A percentile compares a stretch with the other conserved stretches of the same genome.
These are phyloP conservation scores for Gnatocerus cornutus DNA, from an alignment of 2,888 invertebrate genomes.

Conservation along the genomic window DNA sequence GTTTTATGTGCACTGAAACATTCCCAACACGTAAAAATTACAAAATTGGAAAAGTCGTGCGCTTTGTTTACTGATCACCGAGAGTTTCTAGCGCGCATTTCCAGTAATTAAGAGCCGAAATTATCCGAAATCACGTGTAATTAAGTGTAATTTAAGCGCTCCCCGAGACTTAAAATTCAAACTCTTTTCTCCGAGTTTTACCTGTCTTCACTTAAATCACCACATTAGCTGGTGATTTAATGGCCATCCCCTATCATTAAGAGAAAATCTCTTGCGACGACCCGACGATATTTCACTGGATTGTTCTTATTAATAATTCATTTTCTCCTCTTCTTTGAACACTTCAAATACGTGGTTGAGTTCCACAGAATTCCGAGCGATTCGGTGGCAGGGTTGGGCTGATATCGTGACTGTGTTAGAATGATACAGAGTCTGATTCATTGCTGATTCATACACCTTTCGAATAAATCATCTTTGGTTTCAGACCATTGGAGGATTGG, in stretches of 20 bases:
- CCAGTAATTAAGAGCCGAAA: neutral
- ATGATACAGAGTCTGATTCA: constrained; percentile 36
- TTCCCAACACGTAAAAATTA: neutral
- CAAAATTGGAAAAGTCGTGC: too few species aligned
- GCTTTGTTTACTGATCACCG: too few species aligned
- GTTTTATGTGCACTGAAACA: constrained; percentile 34
- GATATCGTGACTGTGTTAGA: constrained; percentile 21
- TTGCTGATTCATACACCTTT: constrained; percentile 29
- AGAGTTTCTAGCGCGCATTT: neutral
- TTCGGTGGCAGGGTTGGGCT: constrained; percentile 27
- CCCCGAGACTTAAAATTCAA: constrained; percentile 11
- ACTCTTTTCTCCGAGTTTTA: constrained; percentile 20
- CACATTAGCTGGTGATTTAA: constrained; percentile 36
- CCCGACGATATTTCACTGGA: constrained; percentile 25
- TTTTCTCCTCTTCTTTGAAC: constrained; percentile 16
- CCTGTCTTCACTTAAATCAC: constrained; percentile 35
- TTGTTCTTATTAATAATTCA: constrained; percentile 25
- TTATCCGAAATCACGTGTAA: constrained; percentile 4
- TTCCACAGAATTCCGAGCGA: constrained; percentile 9
- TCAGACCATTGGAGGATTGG: neutral
- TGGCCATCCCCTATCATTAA: constrained; percentile 30
- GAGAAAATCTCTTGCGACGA: constrained; percentile 31
- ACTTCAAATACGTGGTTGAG: constrained; percentile 11
- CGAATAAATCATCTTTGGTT: constrained; percentile 27
- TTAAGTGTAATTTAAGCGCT: constrained; percentile 20